Percentiles rank a stretch among this genome's conserved stretches.
Evolutionary conservation across 2,888 invertebrate genomes (phyloP).

Genomic region (Glyphotaelius pellucidus): DNA sequence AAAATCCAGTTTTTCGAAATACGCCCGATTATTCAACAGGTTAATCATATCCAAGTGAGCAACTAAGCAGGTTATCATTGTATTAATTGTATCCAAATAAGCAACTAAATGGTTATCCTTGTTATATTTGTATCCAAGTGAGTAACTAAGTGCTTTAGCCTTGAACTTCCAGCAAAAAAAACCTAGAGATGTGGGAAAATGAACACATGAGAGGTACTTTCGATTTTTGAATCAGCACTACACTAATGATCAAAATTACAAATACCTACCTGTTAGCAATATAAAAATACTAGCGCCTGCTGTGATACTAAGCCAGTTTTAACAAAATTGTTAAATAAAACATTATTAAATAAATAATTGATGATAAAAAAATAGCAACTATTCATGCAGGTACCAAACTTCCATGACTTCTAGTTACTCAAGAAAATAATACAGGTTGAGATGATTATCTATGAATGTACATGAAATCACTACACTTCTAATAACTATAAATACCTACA

Average conservation of each 20-base stretch:
- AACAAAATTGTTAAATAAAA: not conserved
- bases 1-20: too few species aligned
- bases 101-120: not conserved
- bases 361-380: not conserved
- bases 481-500: not conserved
- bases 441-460: not conserved
- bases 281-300: not conserved
- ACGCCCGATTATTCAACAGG: too few species aligned
- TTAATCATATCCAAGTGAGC: not conserved
- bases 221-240: not conserved
- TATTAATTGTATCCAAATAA: too few species aligned
- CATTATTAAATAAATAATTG: not conserved
- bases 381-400: not conserved
- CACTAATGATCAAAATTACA: not conserved
- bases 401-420: not conserved
- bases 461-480: not conserved
- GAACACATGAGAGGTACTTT: not conserved
- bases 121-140: not conserved
- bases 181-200: not conserved
- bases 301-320: not conserved
- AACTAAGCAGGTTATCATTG: not conserved
- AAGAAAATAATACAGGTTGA: not conserved
- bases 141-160: not conserved
- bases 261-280: not conserved
- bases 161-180: not conserved